Percentiles rank a stretch among this genome's conserved stretches.
Conservation (phyloP, 2,113 vertebrate species). For the Lycocorax pyrrhopterus region DNA sequence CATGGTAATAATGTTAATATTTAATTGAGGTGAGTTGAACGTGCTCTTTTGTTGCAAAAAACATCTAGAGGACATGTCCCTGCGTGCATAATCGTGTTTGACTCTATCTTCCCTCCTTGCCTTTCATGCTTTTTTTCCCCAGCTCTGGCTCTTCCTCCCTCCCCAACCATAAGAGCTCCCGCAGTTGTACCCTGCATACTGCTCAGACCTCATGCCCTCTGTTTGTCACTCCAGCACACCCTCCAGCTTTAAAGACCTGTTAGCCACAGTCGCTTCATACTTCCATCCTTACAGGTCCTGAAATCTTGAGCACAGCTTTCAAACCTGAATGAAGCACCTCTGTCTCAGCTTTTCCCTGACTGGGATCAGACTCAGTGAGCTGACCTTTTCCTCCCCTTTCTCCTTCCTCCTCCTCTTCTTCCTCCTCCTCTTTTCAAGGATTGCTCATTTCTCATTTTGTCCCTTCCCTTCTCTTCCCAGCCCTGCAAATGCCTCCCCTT, state of each 20-base stretch:
- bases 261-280: neutral
- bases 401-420: neutral
- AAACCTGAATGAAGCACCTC: neutral
- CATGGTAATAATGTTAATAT: neutral
- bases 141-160: neutral
- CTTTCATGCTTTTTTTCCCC: neutral
- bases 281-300: neutral
- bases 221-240: neutral
- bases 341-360: neutral
- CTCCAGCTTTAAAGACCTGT: neutral
- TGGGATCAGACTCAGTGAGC: neutral
- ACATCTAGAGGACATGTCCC: neutral
- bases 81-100: neutral
- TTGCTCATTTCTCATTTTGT: neutral
- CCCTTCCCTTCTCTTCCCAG: neutral
- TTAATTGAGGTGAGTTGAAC: slow-evolving; percentile 21
- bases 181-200: neutral
- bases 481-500: neutral
- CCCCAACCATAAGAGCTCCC: neutral
- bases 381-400: neutral
- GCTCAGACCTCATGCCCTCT: neutral
- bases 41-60: slow-evolving; percentile 6
- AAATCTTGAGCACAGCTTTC: neutral
- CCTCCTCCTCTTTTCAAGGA: neutral
- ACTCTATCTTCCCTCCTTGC: neutral